These are phyloP conservation scores for Rugalucina vietnamica DNA, from an alignment of 2,888 invertebrate genomes.

Conservation along the genomic window DNA sequence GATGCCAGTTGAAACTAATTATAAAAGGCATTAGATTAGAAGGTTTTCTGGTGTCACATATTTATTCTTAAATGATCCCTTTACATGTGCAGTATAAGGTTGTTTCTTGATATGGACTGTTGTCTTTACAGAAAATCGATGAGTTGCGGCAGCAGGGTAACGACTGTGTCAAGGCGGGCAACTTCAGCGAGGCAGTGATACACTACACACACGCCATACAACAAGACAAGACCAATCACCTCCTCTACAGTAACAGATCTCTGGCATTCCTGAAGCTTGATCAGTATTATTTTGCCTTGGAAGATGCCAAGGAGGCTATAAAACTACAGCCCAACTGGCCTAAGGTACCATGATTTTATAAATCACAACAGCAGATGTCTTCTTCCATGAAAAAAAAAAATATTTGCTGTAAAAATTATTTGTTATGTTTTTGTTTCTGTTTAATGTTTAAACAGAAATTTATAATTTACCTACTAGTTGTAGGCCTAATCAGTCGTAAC, in stretches of 20 bases:
- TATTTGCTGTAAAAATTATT: too few species aligned
- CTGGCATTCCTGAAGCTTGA: conserved; percentile 91
- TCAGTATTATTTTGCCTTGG: conserved; percentile 90
- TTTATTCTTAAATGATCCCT: too few species aligned
- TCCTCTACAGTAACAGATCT: conserved; percentile 92
- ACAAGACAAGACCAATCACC: conserved; percentile 89
- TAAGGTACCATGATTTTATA: conserved; percentile 86
- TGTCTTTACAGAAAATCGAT: conserved; percentile 84
- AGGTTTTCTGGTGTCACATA: too few species aligned
- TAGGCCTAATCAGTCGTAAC: too few species aligned
- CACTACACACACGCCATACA: conserved; percentile 93
- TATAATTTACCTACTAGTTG: too few species aligned
- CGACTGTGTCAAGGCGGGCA: conserved; percentile 89
- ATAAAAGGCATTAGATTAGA: too few species aligned
- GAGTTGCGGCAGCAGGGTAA: conserved; percentile 90
- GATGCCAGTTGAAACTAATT: too few species aligned
- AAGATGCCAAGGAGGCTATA: conserved; percentile 92
- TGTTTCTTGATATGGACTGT: too few species aligned
- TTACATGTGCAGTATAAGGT: too few species aligned
- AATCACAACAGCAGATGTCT: not conserved
- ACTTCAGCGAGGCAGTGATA: conserved; percentile 90
- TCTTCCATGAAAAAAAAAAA: too few species aligned
- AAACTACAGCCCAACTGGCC: conserved; percentile 91
- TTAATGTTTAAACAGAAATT: too few species aligned
- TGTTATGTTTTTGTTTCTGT: too few species aligned